phyloP scores from a whole-genome alignment of 1,140 invertebrate species.

The Odontomachus brunneus region DNA sequence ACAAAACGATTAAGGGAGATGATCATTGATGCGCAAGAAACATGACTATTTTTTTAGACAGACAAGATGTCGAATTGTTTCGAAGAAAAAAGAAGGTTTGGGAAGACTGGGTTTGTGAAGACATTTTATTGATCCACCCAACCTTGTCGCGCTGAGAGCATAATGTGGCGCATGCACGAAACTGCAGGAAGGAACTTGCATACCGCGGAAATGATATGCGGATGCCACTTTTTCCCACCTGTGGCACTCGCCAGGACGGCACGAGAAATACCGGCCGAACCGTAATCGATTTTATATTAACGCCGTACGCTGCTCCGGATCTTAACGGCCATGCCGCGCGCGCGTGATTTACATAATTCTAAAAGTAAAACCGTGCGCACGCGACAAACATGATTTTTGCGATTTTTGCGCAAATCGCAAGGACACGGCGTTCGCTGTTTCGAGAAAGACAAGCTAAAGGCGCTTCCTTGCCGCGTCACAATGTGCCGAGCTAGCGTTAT shows the following conservation, averaged over 20 bases:
- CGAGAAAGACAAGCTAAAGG: constrained; percentile 16
- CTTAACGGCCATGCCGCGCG: constrained; percentile 1
- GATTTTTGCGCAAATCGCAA: constrained; percentile 22
- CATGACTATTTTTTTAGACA: too few species aligned
- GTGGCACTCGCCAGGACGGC: neutral
- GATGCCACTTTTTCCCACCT: constrained; percentile 38
- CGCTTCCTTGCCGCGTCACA: too few species aligned
- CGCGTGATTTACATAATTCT: constrained; percentile 38
- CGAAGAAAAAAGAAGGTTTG: neutral
- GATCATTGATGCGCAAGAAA: too few species aligned
- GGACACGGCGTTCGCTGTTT: neutral
- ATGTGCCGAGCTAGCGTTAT: too few species aligned
- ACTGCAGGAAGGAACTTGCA: constrained; percentile 26
- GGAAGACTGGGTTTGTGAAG: neutral
- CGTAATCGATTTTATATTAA: constrained; percentile 53
- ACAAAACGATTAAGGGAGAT: too few species aligned
- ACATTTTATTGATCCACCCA: constrained; percentile 13
- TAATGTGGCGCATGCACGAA: neutral
- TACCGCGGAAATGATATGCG: constrained; percentile 26
- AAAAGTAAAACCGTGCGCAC: neutral
- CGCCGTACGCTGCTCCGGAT: neutral
- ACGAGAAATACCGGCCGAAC: constrained; percentile 4
- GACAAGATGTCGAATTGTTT: neutral
- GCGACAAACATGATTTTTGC: neutral
- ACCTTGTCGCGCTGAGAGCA: neutral